Base-by-base conservation (phyloP, 2,113 vertebrate species). In the Alexandromys fortis region DNA sequence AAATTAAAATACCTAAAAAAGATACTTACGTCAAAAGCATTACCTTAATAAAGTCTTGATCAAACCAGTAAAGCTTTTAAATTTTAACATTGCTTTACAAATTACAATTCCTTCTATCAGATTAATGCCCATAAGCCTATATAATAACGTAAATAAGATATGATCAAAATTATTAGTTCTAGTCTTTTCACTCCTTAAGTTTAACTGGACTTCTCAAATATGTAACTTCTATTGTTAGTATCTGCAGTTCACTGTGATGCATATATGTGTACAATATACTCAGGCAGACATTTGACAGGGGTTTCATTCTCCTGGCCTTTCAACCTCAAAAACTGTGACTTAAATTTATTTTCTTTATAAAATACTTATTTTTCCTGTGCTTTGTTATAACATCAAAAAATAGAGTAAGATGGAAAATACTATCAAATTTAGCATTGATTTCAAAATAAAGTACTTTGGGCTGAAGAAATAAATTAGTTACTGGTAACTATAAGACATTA, bases 21-120 rank as follows among this genome's bases (percentile, higher is more conserved):
- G 35, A 38, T 96, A 67, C 26, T 90, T 30, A 33, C 30, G 81
- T 92, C 12, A 83, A 90, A 92, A 96, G 22, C 6, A 91, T 4
- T 24, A n/a, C 19, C 11, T 88, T 86, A 76, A 93, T 94, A 89
- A 87, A 96, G 89, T n/a, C 1, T 45, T 11, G 19, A 61, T 89
- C 52, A 89, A 38, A 4, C 13, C 42, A 79, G 79, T 70, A 52
- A 47, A 86, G 30, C 35, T 17, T 73, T 73, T 70, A 67, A 5
- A n/a, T 92, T 92, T 93, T 89, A 55, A 70, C 30, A 93, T 75
- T 61, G 14, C 42, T 94, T 63, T 76, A 63, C 38, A 95, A 85
- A 85, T 8, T 78, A 86, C 76, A 76, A 79, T 47, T 65, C 0
- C 3, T 73, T 78, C 52, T 72, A 94, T 61, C 91, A 78, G 90